Evolutionary conservation across 2,113 vertebrate genomes (phyloP).

Genomic region (Camelus bactrianus): DNA sequence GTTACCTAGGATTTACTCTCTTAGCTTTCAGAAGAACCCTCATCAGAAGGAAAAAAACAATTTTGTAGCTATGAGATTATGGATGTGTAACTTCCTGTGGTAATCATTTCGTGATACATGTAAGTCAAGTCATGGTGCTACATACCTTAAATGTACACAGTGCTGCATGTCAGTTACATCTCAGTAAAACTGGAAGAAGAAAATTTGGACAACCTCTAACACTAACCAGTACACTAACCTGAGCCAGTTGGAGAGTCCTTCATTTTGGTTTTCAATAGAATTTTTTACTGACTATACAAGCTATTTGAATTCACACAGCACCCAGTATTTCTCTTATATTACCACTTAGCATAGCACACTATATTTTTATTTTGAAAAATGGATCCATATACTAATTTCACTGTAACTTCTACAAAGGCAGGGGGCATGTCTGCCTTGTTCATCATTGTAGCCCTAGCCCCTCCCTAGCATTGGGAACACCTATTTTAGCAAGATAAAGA

Average conservation of each 20-base stretch:
- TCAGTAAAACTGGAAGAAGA: background rate
- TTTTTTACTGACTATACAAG: background rate
- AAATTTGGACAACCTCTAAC: background rate
- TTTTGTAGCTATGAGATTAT: background rate
- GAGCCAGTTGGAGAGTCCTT: background rate
- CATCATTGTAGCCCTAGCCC: background rate
- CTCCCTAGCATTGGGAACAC: background rate
- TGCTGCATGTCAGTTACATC: background rate
- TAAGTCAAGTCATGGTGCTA: background rate
- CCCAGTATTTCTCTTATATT: background rate
- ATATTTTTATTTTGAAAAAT: background rate
- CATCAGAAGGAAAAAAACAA: background rate
- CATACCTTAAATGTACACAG: background rate
- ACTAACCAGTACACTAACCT: background rate
- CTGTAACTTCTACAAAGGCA: background rate
- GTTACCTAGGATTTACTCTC: background rate
- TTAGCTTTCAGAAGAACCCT: too few relatives aligned
- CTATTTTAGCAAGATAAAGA: background rate
- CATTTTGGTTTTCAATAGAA: background rate
- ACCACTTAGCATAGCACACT: background rate
- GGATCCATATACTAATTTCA: background rate
- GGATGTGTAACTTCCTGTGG: background rate
- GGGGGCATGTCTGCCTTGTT: accelerated
- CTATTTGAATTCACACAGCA: background rate
- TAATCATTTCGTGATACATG: background rate